Conservation (phyloP, 2,888 invertebrate genomes). For the Hecatera dysodea region DNA sequence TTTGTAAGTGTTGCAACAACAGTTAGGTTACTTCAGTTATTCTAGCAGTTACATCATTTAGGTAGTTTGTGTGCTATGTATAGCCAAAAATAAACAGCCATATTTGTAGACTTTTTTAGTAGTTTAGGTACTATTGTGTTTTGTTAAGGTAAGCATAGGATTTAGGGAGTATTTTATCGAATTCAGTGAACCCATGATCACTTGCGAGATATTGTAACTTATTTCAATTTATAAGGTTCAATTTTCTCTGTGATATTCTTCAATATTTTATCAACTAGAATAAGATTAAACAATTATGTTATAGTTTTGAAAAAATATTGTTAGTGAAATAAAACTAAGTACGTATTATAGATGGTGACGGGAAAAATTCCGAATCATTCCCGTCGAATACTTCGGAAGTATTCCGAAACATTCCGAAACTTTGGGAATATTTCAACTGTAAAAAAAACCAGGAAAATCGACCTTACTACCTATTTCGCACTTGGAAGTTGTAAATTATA, state of each 20-base stretch:
- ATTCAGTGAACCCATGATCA: background rate
- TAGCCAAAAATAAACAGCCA: conserved; percentile 27
- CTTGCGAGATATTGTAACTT: background rate
- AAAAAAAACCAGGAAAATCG: too few species aligned
- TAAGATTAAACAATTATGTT: conserved; percentile 3
- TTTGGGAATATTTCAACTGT: too few species aligned
- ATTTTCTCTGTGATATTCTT: background rate
- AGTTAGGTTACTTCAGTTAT: too few species aligned
- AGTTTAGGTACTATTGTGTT: background rate
- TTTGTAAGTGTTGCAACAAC: too few species aligned
- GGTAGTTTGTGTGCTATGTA: background rate
- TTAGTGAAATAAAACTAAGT: conserved; percentile 31
- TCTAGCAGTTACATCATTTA: background rate
- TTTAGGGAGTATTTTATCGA: background rate
- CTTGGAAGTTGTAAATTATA: too few species aligned
- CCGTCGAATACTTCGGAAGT: too few species aligned
- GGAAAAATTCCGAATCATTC: too few species aligned
- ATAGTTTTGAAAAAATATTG: background rate
- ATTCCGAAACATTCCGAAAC: too few species aligned
- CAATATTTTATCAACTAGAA: background rate
- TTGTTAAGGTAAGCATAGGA: background rate
- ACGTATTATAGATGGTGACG: too few species aligned
- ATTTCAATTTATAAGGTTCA: conserved; percentile 8
- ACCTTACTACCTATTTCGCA: too few species aligned
- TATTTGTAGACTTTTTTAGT: conserved; percentile 4